phyloP scores from a whole-genome alignment of 2,113 vertebrate species.

The Athene noctua region DNA sequence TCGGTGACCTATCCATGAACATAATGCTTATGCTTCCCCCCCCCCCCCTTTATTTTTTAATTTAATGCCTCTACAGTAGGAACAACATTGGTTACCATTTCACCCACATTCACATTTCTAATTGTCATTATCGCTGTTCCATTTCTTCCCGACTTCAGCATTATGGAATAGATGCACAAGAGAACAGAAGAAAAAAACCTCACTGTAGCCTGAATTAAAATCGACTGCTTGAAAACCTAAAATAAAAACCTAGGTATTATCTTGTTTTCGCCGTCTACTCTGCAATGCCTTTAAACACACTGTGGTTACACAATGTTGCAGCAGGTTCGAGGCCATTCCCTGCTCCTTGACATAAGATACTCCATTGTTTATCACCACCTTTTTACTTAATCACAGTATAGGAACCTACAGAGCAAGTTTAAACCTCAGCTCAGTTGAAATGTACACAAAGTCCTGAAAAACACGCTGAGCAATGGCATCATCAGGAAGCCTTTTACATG shows the following conservation, averaged over 20 bases:
- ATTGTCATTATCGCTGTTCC: neutral
- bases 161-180: neutral
- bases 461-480: slow-evolving; percentile 33
- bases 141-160: neutral
- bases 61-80: neutral
- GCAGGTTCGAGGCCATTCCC: neutral
- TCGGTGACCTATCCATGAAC: neutral
- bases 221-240: neutral
- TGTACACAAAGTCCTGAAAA: neutral
- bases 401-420: neutral
- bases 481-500: neutral
- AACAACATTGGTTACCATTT: neutral
- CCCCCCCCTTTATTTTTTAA: neutral
- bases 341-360: neutral
- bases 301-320: neutral
- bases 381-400: neutral
- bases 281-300: neutral
- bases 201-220: neutral
- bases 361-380: neutral
- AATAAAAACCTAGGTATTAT: neutral
- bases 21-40: neutral
- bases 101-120: neutral
- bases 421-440: neutral
- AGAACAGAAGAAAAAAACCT: neutral
- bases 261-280: neutral